Conservation (phyloP, 2,113 vertebrate genomes). For the Rhegmatorhina hoffmannsi region DNA sequence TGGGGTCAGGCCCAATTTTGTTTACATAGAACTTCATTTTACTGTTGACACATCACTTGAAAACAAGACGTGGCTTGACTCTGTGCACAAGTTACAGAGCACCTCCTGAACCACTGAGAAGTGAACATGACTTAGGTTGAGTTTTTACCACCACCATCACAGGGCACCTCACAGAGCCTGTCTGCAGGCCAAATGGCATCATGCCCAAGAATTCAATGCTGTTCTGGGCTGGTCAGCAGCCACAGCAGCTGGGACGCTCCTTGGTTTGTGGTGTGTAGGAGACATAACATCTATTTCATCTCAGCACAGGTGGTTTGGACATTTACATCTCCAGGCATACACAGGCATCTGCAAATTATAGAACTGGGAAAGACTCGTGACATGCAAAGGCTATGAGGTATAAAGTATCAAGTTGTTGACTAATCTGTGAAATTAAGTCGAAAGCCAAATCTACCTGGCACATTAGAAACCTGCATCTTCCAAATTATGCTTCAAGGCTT, state of each 20-base stretch:
- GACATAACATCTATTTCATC: not conserved
- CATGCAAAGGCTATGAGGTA: not conserved
- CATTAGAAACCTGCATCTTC: not conserved
- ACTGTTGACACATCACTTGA: not conserved
- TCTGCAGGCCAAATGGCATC: not conserved
- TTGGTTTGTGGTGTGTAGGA: not conserved
- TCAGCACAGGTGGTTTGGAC: not conserved
- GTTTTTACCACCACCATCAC: not conserved
- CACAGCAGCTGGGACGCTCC: not conserved
- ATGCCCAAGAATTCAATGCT: not conserved
- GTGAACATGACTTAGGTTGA: accelerated
- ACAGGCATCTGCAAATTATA: not conserved
- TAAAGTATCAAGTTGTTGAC: not conserved
- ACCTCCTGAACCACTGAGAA: not conserved
- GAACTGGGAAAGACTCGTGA: not conserved
- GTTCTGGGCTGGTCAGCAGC: not conserved
- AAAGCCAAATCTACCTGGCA: not conserved
- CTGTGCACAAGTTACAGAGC: not conserved
- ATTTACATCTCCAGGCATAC: not conserved
- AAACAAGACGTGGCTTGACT: not conserved
- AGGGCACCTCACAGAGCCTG: not conserved
- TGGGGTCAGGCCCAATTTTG: not conserved
- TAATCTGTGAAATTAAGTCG: not conserved
- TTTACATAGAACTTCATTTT: not conserved
- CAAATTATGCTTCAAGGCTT: not conserved